Percentiles rank a stretch among this genome's conserved stretches.
phyloP scores from a whole-genome alignment of 2,113 vertebrate genomes.

The Echinops telfairi region DNA sequence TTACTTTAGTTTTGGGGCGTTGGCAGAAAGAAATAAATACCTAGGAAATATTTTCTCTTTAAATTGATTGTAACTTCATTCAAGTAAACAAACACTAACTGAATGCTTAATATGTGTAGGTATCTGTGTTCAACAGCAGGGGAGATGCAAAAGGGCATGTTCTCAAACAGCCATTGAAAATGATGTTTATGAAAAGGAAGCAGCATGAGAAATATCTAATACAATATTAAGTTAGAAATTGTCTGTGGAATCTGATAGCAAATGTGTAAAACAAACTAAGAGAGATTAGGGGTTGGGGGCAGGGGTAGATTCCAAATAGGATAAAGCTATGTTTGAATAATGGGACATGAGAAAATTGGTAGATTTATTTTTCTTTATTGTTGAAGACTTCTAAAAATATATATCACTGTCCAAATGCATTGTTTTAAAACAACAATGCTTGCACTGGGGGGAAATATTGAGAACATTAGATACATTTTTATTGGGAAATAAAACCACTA shows the following conservation, averaged over 20 bases:
- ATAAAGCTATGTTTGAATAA: neutral
- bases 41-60: conserved; percentile 14
- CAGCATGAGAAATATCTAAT: conserved; percentile 13
- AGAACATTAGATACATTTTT: neutral
- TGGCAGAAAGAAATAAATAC: neutral
- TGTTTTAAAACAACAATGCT: conserved; percentile 20
- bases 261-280: neutral
- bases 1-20: neutral
- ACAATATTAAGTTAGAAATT: conserved; percentile 65
- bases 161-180: conserved; percentile 9
- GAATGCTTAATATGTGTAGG: neutral
- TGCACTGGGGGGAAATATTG: neutral
- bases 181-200: conserved; percentile 27
- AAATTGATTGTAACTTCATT: neutral
- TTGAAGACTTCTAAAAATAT: neutral
- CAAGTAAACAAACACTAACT: conserved; percentile 18
- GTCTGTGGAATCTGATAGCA: neutral
- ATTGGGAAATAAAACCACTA: neutral
- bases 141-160: neutral
- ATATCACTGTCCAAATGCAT: neutral
- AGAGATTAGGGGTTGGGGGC: neutral
- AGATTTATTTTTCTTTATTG: neutral
- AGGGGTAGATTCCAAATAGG: neutral
- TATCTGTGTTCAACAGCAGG: conserved; percentile 61
- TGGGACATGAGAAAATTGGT: neutral